These are phyloP conservation scores for Myotis brandtii DNA, from an alignment of 2,113 vertebrate species.

Conservation along the genomic window DNA sequence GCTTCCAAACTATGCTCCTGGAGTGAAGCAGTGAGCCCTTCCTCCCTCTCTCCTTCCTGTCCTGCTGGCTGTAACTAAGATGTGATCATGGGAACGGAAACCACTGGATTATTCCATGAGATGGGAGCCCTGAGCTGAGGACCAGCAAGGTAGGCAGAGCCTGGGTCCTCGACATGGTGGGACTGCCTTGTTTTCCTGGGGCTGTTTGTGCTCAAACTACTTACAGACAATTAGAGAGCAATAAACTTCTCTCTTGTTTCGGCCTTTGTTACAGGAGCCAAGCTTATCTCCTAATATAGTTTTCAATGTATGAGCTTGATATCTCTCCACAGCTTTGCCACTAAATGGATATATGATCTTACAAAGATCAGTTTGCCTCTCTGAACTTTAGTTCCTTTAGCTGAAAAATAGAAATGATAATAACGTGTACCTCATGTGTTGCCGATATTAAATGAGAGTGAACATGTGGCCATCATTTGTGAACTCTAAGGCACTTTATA, in stretches of 20 bases:
- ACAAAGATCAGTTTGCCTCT: slow-evolving; percentile 36
- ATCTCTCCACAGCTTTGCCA: slow-evolving; percentile 17
- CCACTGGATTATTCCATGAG: background rate
- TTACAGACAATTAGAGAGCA: background rate
- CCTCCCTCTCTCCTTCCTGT: background rate
- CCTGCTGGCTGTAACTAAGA: background rate
- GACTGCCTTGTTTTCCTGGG: background rate
- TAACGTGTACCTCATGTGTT: slow-evolving; percentile 49
- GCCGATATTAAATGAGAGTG: slow-evolving; percentile 49
- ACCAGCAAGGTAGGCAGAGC: background rate
- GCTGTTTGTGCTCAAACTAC: background rate
- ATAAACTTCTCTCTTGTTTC: background rate
- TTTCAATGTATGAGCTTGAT: background rate
- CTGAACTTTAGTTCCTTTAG: slow-evolving; percentile 37
- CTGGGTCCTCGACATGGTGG: background rate
- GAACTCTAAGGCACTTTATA: slow-evolving; percentile 72
- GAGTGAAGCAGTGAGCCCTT: background rate
- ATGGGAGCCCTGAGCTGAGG: background rate
- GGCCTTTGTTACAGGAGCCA: background rate
- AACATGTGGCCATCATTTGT: slow-evolving; percentile 53
- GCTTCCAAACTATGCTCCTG: background rate
- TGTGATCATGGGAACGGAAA: background rate
- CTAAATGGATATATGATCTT: slow-evolving; percentile 38
- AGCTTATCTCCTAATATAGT: background rate
- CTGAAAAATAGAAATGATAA: slow-evolving; percentile 55